Conservation (phyloP, 2,797 vertebrate genomes). For the Karalla daura region DNA sequence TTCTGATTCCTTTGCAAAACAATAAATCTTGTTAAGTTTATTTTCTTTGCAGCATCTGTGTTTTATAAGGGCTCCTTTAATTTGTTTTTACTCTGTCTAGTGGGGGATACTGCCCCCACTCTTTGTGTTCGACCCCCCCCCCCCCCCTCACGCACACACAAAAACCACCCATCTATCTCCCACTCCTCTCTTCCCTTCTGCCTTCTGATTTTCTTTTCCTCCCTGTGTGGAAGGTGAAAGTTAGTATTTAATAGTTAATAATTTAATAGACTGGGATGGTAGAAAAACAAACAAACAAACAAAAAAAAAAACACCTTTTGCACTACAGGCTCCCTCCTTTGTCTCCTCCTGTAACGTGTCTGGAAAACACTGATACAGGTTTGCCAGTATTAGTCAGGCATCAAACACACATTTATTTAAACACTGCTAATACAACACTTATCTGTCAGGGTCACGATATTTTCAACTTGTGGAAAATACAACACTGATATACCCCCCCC, state of each 20-base stretch:
- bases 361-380: slow-evolving; percentile 71
- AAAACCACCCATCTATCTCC: slow-evolving; percentile 54
- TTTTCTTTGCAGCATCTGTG: slow-evolving; percentile 98
- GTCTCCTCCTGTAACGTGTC: slow-evolving; percentile 77
- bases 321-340: slow-evolving; percentile 63
- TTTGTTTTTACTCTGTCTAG: slow-evolving; percentile 95
- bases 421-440: too few relatives aligned
- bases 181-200: slow-evolving; percentile 47
- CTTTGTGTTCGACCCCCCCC: slow-evolving; percentile 53
- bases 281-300: too few relatives aligned
- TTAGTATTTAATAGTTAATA: slow-evolving; percentile 88
- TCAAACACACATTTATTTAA: background rate
- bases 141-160: too few relatives aligned
- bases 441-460: too few relatives aligned
- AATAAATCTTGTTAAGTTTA: slow-evolving; percentile 95
- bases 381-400: background rate
- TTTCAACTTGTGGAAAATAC: too few relatives aligned
- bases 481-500: too few relatives aligned
- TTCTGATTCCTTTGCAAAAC: slow-evolving; percentile 86
- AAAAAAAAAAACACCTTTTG: too few relatives aligned
- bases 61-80: slow-evolving; percentile 97
- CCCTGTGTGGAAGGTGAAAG: slow-evolving; percentile 89
- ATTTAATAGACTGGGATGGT: slow-evolving; percentile 84
- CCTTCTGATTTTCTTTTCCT: slow-evolving; percentile 42
- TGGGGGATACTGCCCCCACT: slow-evolving; percentile 85